Base-by-base conservation (phyloP, 2,113 vertebrate genomes). In the Cottus gobio region DNA sequence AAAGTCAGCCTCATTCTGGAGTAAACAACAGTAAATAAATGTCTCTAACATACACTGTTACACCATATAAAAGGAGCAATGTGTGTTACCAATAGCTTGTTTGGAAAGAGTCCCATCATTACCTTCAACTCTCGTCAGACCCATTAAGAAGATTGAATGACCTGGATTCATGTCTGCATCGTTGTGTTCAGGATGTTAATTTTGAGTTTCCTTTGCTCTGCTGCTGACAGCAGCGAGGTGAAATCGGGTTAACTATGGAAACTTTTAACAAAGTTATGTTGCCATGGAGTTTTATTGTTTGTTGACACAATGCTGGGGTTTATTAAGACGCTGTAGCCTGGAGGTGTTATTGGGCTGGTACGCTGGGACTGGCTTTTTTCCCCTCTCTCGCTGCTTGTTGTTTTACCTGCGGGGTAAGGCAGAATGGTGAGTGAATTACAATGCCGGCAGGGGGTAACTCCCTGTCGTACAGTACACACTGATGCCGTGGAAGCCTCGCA, bases 271-370 rank as follows among this genome's bases (percentile, higher is more conserved):
- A 88, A 88, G 72, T 86, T 85, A 37, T 16, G 82, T 83, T 85
- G 79, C 65, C 54, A 64, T 80, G 31, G 76, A 76, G 78, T 85
- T 90, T 79, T 74, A 84, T 74, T 88, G 82, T 87, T 88, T 90
- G 77, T 80, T 86, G 77, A 80, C 79, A 77, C 61, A 85, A 75
- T 80, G 65, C 75, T 72, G 72, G 77, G 79, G 75, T 81, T 91
- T 87, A 90, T 89, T 89, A 87, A 88, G 70, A 86, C 1, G 36
- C 71, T 79, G 39, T 87, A 86, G 90, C 89, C 89, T 77, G 75
- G 74, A 87, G 92, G 82, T 88, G 77, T 89, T 87, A 78, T 72
- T 84, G 65, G 73, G 71, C 68, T 71, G 73, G 54, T 79, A 82
- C 62, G 58, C 75, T 80, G 84, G 86, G 90, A 86, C 79, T 39